Evolutionary conservation across 2,888 invertebrate species (phyloP).

Genomic region (Rhimphoctona megacephalus): DNA sequence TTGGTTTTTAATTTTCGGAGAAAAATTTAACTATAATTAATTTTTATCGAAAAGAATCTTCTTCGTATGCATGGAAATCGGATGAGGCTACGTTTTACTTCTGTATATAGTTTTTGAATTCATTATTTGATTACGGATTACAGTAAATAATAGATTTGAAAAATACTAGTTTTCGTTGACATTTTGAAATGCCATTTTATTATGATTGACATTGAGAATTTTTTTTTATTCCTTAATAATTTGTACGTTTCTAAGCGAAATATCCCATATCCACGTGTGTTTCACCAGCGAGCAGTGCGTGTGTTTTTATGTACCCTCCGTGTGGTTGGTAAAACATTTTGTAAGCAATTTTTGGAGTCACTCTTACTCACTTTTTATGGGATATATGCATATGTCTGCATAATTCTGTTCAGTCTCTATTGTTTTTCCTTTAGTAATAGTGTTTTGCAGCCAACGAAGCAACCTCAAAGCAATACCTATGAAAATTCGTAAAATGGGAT

Average conservation of each 20-base stretch:
- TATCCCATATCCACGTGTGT: not conserved
- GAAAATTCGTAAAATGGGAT: conserved; percentile 29
- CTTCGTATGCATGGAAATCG: not conserved
- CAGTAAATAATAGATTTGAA: no score
- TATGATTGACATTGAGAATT: not conserved
- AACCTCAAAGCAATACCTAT: conserved; percentile 21
- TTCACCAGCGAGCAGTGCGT: not conserved
- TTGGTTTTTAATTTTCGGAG: not conserved
- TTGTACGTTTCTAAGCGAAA: not conserved
- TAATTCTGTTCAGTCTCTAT: not conserved
- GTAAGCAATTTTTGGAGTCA: not conserved
- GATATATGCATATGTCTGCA: not conserved
- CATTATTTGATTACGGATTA: no score
- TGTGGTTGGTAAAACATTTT: not conserved
- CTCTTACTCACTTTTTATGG: conserved; percentile 1
- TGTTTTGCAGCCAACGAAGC: conserved; percentile 37
- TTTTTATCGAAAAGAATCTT: not conserved
- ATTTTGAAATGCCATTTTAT: no score
- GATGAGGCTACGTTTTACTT: not conserved
- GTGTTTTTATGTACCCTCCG: not conserved
- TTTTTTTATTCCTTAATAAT: not conserved
- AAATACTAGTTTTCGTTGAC: no score
- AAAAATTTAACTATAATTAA: not conserved
- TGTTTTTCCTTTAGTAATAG: conserved; percentile 16
- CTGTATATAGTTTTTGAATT: not conserved